These are phyloP conservation scores for Isoperla grammatica DNA, from an alignment of 2,888 invertebrate genomes.

Conservation along the genomic window DNA sequence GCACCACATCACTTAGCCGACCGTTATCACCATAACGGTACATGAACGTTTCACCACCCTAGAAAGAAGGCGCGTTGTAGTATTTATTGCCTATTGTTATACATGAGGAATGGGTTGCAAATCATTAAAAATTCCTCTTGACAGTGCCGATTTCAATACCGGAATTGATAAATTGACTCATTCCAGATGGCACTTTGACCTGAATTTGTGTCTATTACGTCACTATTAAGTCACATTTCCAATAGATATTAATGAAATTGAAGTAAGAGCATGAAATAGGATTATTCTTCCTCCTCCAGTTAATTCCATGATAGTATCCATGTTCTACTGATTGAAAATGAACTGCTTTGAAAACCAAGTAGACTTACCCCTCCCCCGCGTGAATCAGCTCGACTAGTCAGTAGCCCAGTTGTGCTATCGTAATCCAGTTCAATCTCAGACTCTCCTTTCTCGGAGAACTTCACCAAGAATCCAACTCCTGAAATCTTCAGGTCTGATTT, in stretches of 20 bases:
- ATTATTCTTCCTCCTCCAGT: no score
- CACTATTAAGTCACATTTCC: no score
- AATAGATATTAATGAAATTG: no score
- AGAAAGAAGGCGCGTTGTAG: constrained; percentile 36
- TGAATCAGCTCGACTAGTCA: constrained; percentile 66
- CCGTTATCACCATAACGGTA: constrained; percentile 90
- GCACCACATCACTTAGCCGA: constrained; percentile 74
- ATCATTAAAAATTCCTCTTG: not conserved
- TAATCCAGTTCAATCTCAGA: constrained; percentile 87
- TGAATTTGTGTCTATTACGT: no score
- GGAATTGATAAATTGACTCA: no score
- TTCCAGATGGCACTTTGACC: no score
- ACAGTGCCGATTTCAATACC: no score
- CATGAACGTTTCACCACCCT: constrained; percentile 81
- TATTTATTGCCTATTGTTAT: not conserved
- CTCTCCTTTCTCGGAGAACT: constrained; percentile 81
- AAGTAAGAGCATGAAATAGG: no score
- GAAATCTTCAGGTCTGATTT: constrained; percentile 89
- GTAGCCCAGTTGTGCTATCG: constrained; percentile 79
- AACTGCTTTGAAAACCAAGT: no score
- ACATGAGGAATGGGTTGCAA: no score
- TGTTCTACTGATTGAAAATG: no score
- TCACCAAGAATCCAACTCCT: constrained; percentile 85
- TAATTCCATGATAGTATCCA: no score
- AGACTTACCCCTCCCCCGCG: constrained; percentile 53